Evolutionary conservation across 2,888 invertebrate species (phyloP), one percentile per base, ranked within the genome.

Genomic region (Oasisia sp.): DNA sequence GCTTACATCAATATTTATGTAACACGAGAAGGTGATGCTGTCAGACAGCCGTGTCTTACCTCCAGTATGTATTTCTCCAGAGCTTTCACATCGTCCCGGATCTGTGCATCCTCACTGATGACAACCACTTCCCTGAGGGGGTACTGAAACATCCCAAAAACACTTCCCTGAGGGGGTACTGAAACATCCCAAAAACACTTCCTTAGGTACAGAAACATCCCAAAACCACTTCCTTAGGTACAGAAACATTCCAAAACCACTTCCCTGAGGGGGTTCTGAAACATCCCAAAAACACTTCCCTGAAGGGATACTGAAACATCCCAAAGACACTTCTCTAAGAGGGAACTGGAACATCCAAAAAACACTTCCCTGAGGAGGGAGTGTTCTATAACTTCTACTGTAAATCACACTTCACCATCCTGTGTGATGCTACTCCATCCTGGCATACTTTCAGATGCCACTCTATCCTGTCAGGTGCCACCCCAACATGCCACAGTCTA

Each of bases 41-140:
- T 19, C 74, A 74, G 27, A 3, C 74, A 58, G 58, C 12, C 58
- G 27, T 74, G 9, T n/a, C 94, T 93, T 93, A 96, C 96, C 95
- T 98, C 98, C 19, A 98, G 96, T 92, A 99, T 98, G 96, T 99
- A 99, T 32, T 97, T 97, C 95, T 98, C 97, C 91, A 99, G 97
- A 1, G 98, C 97, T 93, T 97, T 96, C 0, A 99, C 97, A 95
- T 99, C 98, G 4, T 97, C 97, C 93, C 99, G 97, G 94, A 98
- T 98, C 89, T 97, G 97, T 32, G 97, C 96, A 95, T 98, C 98
- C 94, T 98, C 98, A 96, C 99, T 98, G 94, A 99, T 95, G 9
- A 99, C 98, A n/a, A 99, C 98, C 94, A 99, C 97, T 97, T 99
- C 99, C 32, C 98, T 98, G 93, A 99, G 97, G 0, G 99, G 99